These are phyloP conservation scores for Dendrophyllia cribrosa DNA, from an alignment of 64 coral and sea anemone genomes.

Conservation along the genomic window DNA sequence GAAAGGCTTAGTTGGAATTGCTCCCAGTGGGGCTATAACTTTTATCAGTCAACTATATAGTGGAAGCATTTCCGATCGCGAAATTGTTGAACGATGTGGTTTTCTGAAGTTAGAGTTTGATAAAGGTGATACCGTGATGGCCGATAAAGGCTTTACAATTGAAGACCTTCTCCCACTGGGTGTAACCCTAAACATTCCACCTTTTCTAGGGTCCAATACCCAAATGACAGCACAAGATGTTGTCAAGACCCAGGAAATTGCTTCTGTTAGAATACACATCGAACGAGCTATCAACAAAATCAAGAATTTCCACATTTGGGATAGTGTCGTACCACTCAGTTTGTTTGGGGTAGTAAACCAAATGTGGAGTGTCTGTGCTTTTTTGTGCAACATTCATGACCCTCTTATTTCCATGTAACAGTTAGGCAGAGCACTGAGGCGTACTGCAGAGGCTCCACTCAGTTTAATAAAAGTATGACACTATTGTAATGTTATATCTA, in stretches of 20 bases:
- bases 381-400: slow-evolving; percentile 44
- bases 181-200: slow-evolving; percentile 42
- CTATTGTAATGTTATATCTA: too few relatives aligned
- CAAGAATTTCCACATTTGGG: slow-evolving; percentile 55
- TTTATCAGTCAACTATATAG: slow-evolving; percentile 42
- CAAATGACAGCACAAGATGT: slow-evolving; percentile 44
- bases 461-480: too few relatives aligned
- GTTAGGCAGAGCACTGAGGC: background rate
- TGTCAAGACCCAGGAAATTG: background rate
- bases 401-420: slow-evolving; percentile 46
- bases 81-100: slow-evolving; percentile 58
- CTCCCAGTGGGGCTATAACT: slow-evolving; percentile 33
- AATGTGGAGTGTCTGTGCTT: slow-evolving; percentile 36
- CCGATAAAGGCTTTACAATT: slow-evolving; percentile 62
- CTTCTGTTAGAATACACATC: too few relatives aligned
- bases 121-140: slow-evolving; percentile 48
- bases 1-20: slow-evolving; percentile 48
- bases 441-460: too few relatives aligned
- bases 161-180: slow-evolving; percentile 18
- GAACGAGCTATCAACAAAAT: slow-evolving; percentile 46
- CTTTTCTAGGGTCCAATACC: slow-evolving; percentile 36
- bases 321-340: slow-evolving; percentile 39
- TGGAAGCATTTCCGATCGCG: background rate
- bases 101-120: slow-evolving; percentile 33
- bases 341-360: slow-evolving; percentile 59